These are phyloP conservation scores for Pyrgilauda ruficollis DNA, from an alignment of 2,113 vertebrate genomes.

Conservation along the genomic window DNA sequence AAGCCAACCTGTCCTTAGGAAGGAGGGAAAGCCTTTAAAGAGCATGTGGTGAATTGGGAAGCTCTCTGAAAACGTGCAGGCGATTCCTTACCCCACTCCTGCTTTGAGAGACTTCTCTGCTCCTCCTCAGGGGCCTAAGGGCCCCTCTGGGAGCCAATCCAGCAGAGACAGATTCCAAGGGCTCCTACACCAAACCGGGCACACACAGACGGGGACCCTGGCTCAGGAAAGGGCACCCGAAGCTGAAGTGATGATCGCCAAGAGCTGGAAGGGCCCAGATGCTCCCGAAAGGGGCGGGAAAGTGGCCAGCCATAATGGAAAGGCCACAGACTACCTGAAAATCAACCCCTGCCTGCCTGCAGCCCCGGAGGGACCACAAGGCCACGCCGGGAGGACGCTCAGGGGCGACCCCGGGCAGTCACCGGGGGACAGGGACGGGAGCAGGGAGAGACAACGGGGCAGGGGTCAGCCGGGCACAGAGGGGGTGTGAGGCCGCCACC, in stretches of 20 bases:
- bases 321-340: not conserved
- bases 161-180: no score
- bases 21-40: not conserved
- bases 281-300: not conserved
- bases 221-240: not conserved
- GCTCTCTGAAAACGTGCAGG: not conserved
- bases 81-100: not conserved
- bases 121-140: not conserved
- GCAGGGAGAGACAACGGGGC: no score
- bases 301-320: not conserved
- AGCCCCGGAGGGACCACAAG: not conserved
- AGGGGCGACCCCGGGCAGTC: not conserved
- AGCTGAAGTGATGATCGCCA: not conserved
- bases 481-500: not conserved
- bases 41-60: not conserved
- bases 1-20: not conserved
- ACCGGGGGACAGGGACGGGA: not conserved
- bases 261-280: not conserved
- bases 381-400: not conserved
- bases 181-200: fast-evolving
- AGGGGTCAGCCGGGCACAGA: not conserved
- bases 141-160: not conserved
- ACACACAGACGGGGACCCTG: fast-evolving
- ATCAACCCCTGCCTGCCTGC: not conserved
- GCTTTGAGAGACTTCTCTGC: not conserved